Percentiles rank a stretch among this genome's conserved stretches.
phyloP scores from a whole-genome alignment of 1,140 invertebrate species.

The Littorina saxatilis region DNA sequence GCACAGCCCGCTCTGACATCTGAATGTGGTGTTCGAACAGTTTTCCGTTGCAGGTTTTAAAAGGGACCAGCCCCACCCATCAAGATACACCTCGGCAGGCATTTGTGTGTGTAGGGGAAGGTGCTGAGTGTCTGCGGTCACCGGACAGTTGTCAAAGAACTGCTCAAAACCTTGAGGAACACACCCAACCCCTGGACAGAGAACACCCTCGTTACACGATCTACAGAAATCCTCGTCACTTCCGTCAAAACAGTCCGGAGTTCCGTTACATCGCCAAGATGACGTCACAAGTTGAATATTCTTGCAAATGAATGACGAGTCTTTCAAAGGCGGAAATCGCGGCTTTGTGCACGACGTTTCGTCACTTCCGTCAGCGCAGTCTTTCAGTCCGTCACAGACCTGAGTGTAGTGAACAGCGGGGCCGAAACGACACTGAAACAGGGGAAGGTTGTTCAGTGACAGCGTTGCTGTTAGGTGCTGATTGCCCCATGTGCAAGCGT shows the following conservation, averaged over 20 bases:
- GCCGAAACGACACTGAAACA: background rate
- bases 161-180: background rate
- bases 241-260: conserved; percentile 34
- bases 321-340: background rate
- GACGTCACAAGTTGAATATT: background rate
- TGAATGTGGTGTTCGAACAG: conserved; percentile 28
- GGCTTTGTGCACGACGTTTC: conserved; percentile 20
- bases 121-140: no score
- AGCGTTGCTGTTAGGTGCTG: background rate
- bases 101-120: background rate
- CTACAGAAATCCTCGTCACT: conserved; percentile 40
- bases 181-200: conserved; percentile 22
- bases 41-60: background rate
- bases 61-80: conserved; percentile 33
- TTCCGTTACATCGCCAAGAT: conserved; percentile 25
- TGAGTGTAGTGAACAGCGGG: conserved; percentile 10
- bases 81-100: background rate
- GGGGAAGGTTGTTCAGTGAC: background rate
- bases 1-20: conserved; percentile 16
- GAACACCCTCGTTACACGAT: background rate
- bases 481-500: background rate
- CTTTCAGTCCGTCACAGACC: conserved; percentile 34
- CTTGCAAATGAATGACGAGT: conserved; percentile 23
- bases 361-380: conserved; percentile 39
- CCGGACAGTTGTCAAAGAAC: background rate